Conservation (phyloP, 2,888 invertebrate species). For the Epinotia brunnichana region DNA sequence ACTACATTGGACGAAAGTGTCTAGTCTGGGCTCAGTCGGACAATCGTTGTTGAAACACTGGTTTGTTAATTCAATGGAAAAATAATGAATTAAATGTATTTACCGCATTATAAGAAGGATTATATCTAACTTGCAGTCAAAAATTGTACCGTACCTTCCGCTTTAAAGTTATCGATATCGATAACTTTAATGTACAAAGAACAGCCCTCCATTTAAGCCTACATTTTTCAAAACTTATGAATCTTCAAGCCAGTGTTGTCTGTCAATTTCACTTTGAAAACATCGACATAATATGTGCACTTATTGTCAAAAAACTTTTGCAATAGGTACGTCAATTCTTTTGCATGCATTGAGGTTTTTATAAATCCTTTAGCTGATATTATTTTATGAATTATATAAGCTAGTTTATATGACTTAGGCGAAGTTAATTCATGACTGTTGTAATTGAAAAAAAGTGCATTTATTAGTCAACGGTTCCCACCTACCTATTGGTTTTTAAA, state of each 20-base stretch:
- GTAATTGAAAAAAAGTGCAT: slow-evolving; percentile 11
- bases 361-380: not conserved
- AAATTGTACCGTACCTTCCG: slow-evolving; percentile 24
- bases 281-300: slow-evolving; percentile 12
- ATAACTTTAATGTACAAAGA: slow-evolving; percentile 29
- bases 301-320: slow-evolving; percentile 1
- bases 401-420: not conserved
- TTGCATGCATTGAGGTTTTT: not conserved
- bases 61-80: not conserved
- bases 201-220: slow-evolving; percentile 4
- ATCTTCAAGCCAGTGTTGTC: slow-evolving; percentile 34
- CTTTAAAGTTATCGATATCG: slow-evolving; percentile 20
- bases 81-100: not conserved
- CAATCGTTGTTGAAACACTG: slow-evolving; percentile 38
- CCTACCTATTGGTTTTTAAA: slow-evolving; percentile 15
- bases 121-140: not conserved
- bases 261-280: slow-evolving; percentile 12
- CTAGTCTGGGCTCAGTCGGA: slow-evolving; percentile 40
- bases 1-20: slow-evolving; percentile 79
- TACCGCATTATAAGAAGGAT: not conserved
- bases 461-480: not conserved
- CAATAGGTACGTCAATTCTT: not conserved
- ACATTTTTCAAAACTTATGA: not conserved
- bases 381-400: not conserved
- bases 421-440: not conserved